Evolutionary conservation across 2,888 invertebrate species (phyloP), one percentile per base, ranked within the genome.

Genomic region (Leptarthrus brevirostris): DNA sequence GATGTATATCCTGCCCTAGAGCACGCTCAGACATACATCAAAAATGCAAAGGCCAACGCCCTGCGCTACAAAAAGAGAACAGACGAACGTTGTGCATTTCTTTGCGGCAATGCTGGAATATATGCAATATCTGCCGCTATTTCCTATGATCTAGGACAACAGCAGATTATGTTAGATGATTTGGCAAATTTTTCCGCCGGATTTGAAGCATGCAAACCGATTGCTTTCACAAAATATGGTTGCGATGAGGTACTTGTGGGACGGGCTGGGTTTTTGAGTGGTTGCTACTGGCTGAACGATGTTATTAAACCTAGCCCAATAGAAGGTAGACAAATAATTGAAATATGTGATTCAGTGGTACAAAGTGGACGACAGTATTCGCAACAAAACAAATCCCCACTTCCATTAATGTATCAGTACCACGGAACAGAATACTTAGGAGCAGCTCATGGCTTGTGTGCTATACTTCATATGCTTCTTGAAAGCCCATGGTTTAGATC

Each of bases 191-290:
- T 85, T 40, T 80, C 81, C 52, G 78, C 81, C 12, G 83, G 84
- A n/a, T 81, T 83, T 73, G 80, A 81, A 3, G 80, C 82, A 74
- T 89, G 89, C 79, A 87, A 87, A 78, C 86, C 88, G 69, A 79
- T 83, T 64, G 82, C 86, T 77, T 91, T 90, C 79, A 84, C 90
- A 10, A 87, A 87, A 80, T 88, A 88, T 80, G 92, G 92, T 16
- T 92, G 92, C 34, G 95, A 96, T 84, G 96, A 96, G 83, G 86
- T 94, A 20, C 91, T 96, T 80, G 93, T 95, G 0, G 96, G 96
- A 0, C 87, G 95, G 76, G 91, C 95, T 52, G 96, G 95, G 0
- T 95, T 92, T 79, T 82, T 96, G 0, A 90, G 91, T 77, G 95
- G 94, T 3, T 89, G 91, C 3, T 82, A 93, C 26, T 93, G 93